These are phyloP conservation scores for Paraplagusia blochii DNA, from an alignment of 2,113 vertebrate genomes.

Conservation along the genomic window DNA sequence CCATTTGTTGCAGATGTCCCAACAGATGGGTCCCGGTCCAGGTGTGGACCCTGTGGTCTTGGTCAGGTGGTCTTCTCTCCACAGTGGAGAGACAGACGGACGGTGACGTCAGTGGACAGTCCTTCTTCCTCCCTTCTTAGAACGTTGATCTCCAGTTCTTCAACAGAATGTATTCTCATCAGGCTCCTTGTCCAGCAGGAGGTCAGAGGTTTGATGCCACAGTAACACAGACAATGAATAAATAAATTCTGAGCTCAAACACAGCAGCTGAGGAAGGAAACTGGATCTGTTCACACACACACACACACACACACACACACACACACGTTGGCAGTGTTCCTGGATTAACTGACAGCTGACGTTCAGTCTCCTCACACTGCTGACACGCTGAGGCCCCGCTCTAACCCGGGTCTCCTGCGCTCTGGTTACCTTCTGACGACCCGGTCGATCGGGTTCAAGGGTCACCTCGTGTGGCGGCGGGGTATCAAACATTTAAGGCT, in stretches of 20 bases:
- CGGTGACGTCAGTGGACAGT: too few species aligned
- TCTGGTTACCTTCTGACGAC: slow-evolving; percentile 52
- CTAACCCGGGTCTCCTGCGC: slow-evolving; percentile 50
- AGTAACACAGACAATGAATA: slow-evolving; percentile 18
- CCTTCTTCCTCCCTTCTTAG: too few species aligned
- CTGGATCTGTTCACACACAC: slow-evolving; percentile 48
- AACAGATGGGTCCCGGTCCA: too few species aligned
- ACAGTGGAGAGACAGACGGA: too few species aligned
- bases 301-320: slow-evolving; percentile 17
- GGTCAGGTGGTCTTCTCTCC: too few species aligned
- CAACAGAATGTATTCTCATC: too few species aligned
- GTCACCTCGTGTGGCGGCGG: slow-evolving; percentile 28
- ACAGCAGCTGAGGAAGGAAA: slow-evolving; percentile 38
- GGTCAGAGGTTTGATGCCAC: slow-evolving; percentile 10
- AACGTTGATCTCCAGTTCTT: too few species aligned
- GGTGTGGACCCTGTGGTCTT: too few species aligned
- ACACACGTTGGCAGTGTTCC: slow-evolving; percentile 49
- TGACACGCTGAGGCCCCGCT: slow-evolving; percentile 47
- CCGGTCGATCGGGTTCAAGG: slow-evolving; percentile 27
- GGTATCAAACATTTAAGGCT: slow-evolving; percentile 33
- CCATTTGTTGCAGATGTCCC: too few species aligned
- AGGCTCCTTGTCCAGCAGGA: slow-evolving; percentile 9
- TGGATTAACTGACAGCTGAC: slow-evolving; percentile 64
- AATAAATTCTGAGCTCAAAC: slow-evolving; percentile 17
- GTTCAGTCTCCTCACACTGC: slow-evolving; percentile 44